Percentiles rank a stretch among this genome's conserved stretches.
These are phyloP conservation scores for Ectemnius continuus DNA, from an alignment of 2,888 invertebrate species.

Conservation along the genomic window DNA sequence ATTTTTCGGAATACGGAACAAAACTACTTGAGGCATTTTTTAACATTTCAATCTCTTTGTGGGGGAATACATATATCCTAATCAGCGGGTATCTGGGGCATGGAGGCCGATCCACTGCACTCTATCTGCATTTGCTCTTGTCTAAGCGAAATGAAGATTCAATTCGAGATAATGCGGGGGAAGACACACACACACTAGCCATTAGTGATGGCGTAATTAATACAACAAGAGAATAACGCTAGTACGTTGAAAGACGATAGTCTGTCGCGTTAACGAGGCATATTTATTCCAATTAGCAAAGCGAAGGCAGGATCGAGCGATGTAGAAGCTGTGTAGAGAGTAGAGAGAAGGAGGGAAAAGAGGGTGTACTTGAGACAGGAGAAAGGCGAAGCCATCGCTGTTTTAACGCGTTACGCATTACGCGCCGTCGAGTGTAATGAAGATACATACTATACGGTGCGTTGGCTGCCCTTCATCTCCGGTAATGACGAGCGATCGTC, in stretches of 20 bases:
- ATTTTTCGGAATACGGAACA: no score
- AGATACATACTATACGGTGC: no score
- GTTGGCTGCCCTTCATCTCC: no score
- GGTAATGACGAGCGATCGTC: no score
- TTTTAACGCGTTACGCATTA: background rate
- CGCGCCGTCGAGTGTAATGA: no score
- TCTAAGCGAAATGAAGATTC: constrained; percentile 31
- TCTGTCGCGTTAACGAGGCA: background rate
- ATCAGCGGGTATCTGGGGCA: constrained; percentile 36
- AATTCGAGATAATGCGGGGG: constrained; percentile 24
- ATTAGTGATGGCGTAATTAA: constrained; percentile 14
- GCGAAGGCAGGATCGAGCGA: constrained; percentile 11
- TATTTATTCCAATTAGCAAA: constrained; percentile 11
- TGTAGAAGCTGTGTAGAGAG: constrained; percentile 8
- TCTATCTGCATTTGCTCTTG: constrained; percentile 45
- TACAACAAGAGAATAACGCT: constrained; percentile 13
- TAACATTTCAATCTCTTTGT: no score
- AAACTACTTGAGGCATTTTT: no score
- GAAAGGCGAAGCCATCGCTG: background rate
- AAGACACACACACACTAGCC: background rate
- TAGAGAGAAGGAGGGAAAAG: background rate
- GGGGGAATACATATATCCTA: constrained; percentile 27
- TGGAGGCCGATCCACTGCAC: constrained; percentile 16
- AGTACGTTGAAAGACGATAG: constrained; percentile 11
- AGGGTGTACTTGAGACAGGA: background rate